phyloP scores from a whole-genome alignment of 2,797 vertebrate species.

The Sciurus vulgaris region DNA sequence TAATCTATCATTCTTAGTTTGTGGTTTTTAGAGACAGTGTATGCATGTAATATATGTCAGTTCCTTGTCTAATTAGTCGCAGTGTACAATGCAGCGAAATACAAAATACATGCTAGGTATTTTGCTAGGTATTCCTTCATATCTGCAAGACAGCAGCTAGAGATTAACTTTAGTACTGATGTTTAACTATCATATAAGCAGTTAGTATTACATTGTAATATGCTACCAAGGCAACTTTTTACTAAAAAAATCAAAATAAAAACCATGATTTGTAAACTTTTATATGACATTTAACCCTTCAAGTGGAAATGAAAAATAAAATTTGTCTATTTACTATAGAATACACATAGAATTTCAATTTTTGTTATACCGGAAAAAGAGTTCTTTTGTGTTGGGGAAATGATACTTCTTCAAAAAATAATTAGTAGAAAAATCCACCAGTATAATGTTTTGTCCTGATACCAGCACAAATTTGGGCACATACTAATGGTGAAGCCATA shows the following conservation, averaged over 20 bases:
- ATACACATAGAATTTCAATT: constrained; percentile 89
- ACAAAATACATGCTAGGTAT: constrained; percentile 93
- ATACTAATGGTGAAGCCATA: constrained; percentile 88
- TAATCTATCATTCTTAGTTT: constrained; percentile 92
- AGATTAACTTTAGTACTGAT: constrained; percentile 92
- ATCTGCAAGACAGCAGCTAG: constrained; percentile 92
- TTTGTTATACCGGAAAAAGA: constrained; percentile 89
- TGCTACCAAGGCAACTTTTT: constrained; percentile 90
- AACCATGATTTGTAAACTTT: constrained; percentile 95
- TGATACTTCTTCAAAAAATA: constrained; percentile 87
- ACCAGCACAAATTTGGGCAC: too few relatives aligned
- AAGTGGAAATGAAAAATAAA: constrained; percentile 96
- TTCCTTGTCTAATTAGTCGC: constrained; percentile 94
- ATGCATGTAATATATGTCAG: constrained; percentile 89
- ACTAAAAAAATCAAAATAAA: constrained; percentile 89
- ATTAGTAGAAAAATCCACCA: constrained; percentile 86
- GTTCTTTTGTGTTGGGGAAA: constrained; percentile 87
- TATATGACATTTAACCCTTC: constrained; percentile 95
- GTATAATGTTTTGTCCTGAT: constrained; percentile 75
- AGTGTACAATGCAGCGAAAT: constrained; percentile 92
- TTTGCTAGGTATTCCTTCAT: constrained; percentile 91
- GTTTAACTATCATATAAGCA: constrained; percentile 93
- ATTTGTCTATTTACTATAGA: constrained; percentile 93
- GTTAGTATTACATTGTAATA: constrained; percentile 89
- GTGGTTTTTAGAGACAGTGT: constrained; percentile 92